phyloP scores from a whole-genome alignment of 2,797 vertebrate genomes.

The Antennarius maculatus region DNA sequence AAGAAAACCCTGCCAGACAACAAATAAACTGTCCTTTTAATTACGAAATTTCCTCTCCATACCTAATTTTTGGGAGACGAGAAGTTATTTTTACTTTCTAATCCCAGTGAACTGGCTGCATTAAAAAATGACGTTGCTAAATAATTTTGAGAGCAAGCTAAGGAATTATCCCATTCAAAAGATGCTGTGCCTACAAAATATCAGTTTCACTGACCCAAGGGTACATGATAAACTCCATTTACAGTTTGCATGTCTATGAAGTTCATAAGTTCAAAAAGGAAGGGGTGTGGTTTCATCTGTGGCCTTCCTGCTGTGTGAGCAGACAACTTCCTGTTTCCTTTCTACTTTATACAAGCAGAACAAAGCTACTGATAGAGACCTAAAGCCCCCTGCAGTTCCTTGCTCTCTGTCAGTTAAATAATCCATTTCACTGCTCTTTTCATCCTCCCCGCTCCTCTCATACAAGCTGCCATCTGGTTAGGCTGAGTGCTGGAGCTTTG shows the following conservation, averaged over 20 bases:
- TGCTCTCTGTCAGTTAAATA: constrained; percentile 77
- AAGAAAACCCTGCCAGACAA: not conserved
- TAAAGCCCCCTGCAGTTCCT: constrained; percentile 72
- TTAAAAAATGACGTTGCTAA: constrained; percentile 16
- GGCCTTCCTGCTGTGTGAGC: constrained; percentile 37
- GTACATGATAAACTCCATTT: constrained; percentile 24
- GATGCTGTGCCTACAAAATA: not conserved
- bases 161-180: not conserved
- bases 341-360: constrained; percentile 69
- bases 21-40: not conserved
- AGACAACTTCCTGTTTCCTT: constrained; percentile 53
- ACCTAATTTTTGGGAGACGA: not conserved
- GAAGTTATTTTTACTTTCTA: not conserved
- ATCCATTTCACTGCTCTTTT: constrained; percentile 76
- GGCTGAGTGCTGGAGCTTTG: constrained; percentile 33
- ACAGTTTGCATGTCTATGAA: constrained; percentile 27
- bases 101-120: not conserved
- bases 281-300: constrained; percentile 31
- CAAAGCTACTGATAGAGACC: constrained; percentile 72
- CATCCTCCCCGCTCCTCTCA: constrained; percentile 60
- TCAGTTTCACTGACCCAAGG: not conserved
- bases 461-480: constrained; percentile 70
- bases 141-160: constrained; percentile 10
- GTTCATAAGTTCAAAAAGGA: constrained; percentile 32
- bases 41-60: not conserved